Conservation (phyloP, 2,113 vertebrate genomes). For the Sinocyclocheilus rhinocerous region DNA sequence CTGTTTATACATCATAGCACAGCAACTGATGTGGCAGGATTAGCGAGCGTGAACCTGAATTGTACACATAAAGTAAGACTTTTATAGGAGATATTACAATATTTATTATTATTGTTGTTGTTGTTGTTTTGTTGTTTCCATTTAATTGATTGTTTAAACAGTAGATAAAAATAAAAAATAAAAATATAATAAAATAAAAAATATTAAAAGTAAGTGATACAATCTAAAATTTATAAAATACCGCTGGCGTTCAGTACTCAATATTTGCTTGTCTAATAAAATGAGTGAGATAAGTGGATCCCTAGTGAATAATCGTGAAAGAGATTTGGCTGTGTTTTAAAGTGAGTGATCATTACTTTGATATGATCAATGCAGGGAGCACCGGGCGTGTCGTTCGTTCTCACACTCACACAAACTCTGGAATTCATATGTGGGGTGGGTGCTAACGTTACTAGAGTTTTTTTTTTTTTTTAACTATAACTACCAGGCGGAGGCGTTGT, state of each 20-base stretch:
- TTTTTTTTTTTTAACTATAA: neutral
- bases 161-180: neutral
- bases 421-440: neutral
- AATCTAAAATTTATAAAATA: neutral
- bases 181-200: neutral
- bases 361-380: neutral
- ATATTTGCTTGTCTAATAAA: neutral
- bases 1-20: neutral
- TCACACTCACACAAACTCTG: neutral
- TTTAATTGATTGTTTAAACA: neutral
- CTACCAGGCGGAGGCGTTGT: conserved; percentile 32
- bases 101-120: no score
- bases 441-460: neutral
- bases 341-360: neutral
- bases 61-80: neutral
- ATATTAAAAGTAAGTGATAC: no score
- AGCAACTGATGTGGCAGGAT: neutral
- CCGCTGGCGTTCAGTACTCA: neutral
- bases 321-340: no score
- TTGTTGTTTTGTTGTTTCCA: no score
- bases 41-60: neutral
- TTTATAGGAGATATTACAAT: neutral
- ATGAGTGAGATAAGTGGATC: neutral
- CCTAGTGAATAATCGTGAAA: neutral
- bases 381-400: neutral